phyloP scores from a whole-genome alignment of 2,888 invertebrate species.

The Melinaea marsaeus region DNA sequence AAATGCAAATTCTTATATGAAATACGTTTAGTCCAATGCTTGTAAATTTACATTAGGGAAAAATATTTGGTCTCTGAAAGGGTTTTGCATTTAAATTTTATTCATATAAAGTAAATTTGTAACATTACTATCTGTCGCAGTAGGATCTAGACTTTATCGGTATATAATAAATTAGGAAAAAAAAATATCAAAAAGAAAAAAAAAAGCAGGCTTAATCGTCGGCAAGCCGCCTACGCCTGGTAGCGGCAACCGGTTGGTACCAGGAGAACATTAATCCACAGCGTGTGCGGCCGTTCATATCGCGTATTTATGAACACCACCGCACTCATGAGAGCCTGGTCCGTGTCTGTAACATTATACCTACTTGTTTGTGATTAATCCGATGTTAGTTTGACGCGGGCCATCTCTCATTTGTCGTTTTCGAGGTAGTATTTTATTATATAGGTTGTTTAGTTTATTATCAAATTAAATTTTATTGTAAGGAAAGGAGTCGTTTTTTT shows the following conservation, averaged over 20 bases:
- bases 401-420: conserved; percentile 34
- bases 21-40: neutral
- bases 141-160: conserved; percentile 1
- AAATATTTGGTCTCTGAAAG: conserved; percentile 13
- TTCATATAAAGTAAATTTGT: neutral
- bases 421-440: conserved; percentile 1
- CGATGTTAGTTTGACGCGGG: conserved; percentile 36
- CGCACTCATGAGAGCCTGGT: conserved; percentile 57
- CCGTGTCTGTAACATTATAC: conserved; percentile 60
- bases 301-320: conserved; percentile 70
- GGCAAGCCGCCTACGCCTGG: conserved; percentile 57
- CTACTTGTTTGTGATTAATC: conserved; percentile 58
- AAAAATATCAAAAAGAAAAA: conserved; percentile 21
- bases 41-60: conserved; percentile 14
- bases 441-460: neutral
- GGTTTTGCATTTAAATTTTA: conserved; percentile 8
- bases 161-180: conserved; percentile 3
- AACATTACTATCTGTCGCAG: neutral
- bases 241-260: conserved; percentile 47
- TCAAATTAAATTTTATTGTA: conserved; percentile 5
- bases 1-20: conserved; percentile 45
- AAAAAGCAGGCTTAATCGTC: conserved; percentile 28
- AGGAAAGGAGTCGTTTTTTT: conserved; percentile 9
- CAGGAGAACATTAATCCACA: conserved; percentile 64
- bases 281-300: conserved; percentile 71